phyloP scores from a whole-genome alignment of 1,140 invertebrate species.

The Hormaphis cornu region DNA sequence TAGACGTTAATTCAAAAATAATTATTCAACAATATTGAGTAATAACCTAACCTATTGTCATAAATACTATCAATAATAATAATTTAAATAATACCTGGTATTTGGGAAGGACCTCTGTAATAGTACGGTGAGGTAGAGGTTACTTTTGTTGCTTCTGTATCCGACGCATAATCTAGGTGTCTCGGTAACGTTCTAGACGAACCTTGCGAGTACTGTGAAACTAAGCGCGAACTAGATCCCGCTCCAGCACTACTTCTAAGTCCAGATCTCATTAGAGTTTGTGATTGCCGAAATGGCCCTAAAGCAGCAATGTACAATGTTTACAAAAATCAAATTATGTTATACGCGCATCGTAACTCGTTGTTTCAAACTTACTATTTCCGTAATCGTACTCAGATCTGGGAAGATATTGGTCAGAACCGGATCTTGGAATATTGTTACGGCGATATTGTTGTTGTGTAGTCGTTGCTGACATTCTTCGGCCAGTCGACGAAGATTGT shows the following conservation, averaged over 20 bases:
- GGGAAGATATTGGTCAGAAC: conserved; percentile 74
- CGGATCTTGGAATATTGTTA: conserved; percentile 62
- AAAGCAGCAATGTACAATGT: conserved; percentile 39
- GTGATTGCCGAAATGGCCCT: conserved; percentile 53
- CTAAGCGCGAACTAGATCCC: conserved; percentile 37
- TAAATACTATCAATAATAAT: too few species aligned
- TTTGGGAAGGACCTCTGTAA: conserved; percentile 48
- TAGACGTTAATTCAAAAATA: neutral
- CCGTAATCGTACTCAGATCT: conserved; percentile 65
- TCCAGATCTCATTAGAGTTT: conserved; percentile 64
- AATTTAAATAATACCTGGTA: neutral
- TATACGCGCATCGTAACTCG: neutral
- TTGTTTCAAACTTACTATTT: conserved; percentile 25
- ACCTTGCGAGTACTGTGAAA: conserved; percentile 23
- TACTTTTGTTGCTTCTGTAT: conserved; percentile 76
- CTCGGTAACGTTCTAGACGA: conserved; percentile 44
- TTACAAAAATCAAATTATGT: neutral
- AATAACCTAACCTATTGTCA: too few species aligned
- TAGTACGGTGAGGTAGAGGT: conserved; percentile 64
- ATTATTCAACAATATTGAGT: neutral
- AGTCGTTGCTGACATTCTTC: conserved; percentile 48
- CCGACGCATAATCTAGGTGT: conserved; percentile 80
- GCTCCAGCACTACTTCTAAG: conserved; percentile 49
- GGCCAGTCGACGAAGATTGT: conserved; percentile 43
- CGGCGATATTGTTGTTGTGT: conserved; percentile 43